Conservation (phyloP, 2,888 invertebrate species). For the Protophormia terraenovae region DNA sequence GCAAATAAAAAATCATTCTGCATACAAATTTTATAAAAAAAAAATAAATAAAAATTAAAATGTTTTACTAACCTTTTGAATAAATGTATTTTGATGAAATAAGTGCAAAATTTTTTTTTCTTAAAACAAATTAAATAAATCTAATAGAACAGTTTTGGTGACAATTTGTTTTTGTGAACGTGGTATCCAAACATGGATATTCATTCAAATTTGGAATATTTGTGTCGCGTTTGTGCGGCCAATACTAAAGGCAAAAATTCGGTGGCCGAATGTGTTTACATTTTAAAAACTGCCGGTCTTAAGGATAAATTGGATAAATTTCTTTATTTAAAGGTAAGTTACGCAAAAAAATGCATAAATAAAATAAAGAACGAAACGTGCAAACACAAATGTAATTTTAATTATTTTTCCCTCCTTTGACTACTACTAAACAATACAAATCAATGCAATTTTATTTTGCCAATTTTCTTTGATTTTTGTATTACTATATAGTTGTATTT, state of each 20-base stretch:
- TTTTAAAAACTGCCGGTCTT: slow-evolving; percentile 75
- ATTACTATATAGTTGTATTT: no score
- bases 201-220: slow-evolving; percentile 74
- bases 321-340: slow-evolving; percentile 75
- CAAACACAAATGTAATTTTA: neutral
- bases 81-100: neutral
- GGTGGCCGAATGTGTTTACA: slow-evolving; percentile 77
- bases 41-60: slow-evolving; percentile 1
- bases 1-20: neutral
- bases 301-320: slow-evolving; percentile 76
- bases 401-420: neutral
- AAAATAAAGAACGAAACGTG: neutral
- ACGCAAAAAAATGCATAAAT: neutral
- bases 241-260: slow-evolving; percentile 77
- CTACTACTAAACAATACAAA: neutral
- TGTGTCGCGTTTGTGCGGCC: slow-evolving; percentile 78
- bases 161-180: no score
- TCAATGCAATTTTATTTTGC: slow-evolving; percentile 17
- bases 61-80: neutral
- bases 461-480: neutral
- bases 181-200: slow-evolving; percentile 70
- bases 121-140: neutral
- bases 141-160: no score
- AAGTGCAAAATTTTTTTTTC: neutral
- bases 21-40: neutral